A percentile compares a stretch with the other conserved stretches of the same genome.
Evolutionary conservation across 1,140 invertebrate species (phyloP).

Genomic region (Lysiphlebus fabarum): DNA sequence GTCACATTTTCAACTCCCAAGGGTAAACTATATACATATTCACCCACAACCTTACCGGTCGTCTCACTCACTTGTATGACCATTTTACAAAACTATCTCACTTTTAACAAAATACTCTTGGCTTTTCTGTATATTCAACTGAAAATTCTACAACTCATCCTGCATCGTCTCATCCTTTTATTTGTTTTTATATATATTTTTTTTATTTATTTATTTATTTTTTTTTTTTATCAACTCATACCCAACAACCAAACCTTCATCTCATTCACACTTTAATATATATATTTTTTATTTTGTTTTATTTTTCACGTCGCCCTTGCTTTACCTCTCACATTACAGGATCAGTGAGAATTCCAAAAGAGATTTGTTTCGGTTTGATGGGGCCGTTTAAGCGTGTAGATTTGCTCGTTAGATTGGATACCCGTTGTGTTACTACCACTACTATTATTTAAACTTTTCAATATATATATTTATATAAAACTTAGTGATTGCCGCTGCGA

Average conservation of each 20-base stretch:
- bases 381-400: conserved; percentile 48
- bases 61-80: conserved; percentile 21
- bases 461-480: conserved; percentile 8
- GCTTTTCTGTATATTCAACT: conserved; percentile 6
- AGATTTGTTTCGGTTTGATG: conserved; percentile 50
- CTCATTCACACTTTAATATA: conserved; percentile 8
- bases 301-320: not conserved
- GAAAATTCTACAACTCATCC: conserved; percentile 10
- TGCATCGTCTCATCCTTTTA: conserved; percentile 2
- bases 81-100: not conserved
- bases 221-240: too few relatives aligned
- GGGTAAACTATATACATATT: conserved; percentile 37
- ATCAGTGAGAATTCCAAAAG: conserved; percentile 38
- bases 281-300: not conserved
- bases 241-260: not conserved
- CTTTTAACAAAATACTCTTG: not conserved
- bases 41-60: conserved; percentile 24
- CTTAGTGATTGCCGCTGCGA: conserved; percentile 3
- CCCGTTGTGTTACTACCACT: conserved; percentile 4
- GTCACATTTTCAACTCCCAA: conserved; percentile 54
- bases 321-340: conserved; percentile 19
- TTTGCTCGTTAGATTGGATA: conserved; percentile 47
- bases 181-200: not conserved
- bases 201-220: too few relatives aligned
- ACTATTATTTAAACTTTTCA: too few relatives aligned